Evolutionary conservation across 1,140 invertebrate genomes (phyloP).

Genomic region (Muscidifurax raptorellus): DNA sequence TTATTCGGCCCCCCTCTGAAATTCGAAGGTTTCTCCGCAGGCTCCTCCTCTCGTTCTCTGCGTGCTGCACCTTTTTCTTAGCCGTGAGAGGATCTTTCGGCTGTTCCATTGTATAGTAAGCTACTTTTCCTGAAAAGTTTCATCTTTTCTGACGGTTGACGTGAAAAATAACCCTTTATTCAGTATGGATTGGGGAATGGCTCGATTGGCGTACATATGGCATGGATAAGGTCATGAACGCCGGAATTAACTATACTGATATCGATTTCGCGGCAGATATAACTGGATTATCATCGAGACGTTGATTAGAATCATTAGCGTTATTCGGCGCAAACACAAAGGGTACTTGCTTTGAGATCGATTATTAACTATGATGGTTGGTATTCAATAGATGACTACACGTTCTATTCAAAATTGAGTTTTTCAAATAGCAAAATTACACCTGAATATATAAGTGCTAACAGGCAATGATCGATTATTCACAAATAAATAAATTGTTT

Average conservation of each 20-base stretch:
- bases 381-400: neutral
- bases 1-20: neutral
- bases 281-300: neutral
- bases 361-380: neutral
- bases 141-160: neutral
- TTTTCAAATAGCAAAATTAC: neutral
- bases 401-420: neutral
- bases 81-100: neutral
- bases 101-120: neutral
- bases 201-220: neutral
- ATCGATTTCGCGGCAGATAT: neutral
- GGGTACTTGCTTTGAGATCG: neutral
- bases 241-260: neutral
- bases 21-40: conserved; percentile 9
- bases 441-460: neutral
- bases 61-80: neutral
- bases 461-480: neutral
- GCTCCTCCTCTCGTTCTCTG: neutral
- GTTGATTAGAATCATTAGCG: neutral
- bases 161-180: too few relatives aligned
- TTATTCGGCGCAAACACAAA: neutral
- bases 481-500: neutral
- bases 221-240: neutral
- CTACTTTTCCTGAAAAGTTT: neutral
- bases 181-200: neutral